Percentiles rank a stretch among this genome's conserved stretches.
Conservation (phyloP, 2,888 invertebrate species). For the Pristionchus arcanus region DNA sequence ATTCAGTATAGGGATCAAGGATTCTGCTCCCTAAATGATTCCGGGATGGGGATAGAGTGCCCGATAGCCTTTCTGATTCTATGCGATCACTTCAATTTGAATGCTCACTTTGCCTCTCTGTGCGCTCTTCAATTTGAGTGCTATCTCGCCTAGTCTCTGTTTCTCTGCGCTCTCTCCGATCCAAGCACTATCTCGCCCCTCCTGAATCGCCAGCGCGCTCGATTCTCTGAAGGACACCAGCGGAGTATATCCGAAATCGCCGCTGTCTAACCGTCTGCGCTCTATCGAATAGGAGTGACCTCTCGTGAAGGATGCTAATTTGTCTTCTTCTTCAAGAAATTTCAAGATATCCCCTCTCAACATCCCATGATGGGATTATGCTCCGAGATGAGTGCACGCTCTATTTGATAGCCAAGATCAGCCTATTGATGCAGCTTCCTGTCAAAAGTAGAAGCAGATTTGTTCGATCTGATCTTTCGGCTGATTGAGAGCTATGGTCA, state of each 20-base stretch:
- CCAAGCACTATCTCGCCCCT: not conserved
- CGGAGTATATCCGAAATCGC: not conserved
- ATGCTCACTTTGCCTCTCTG: not conserved
- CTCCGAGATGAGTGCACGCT: no score
- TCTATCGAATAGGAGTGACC: not conserved
- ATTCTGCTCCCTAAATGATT: not conserved
- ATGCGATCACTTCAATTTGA: not conserved
- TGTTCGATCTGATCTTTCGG: no score
- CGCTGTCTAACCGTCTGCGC: conserved; percentile 1
- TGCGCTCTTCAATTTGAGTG: not conserved
- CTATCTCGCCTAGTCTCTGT: not conserved
- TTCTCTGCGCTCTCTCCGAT: not conserved
- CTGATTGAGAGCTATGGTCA: no score
- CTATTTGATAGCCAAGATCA: no score
- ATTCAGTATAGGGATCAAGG: not conserved
- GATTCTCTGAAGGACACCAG: not conserved
- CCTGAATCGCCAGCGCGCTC: not conserved
- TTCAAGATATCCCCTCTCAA: not conserved
- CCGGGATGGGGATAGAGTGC: no score
- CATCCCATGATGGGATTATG: not conserved
- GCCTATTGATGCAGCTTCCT: no score
- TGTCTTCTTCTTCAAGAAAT: not conserved
- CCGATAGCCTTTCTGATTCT: no score
- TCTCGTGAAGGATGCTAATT: not conserved
- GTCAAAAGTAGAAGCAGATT: no score